A percentile compares a stretch with the other conserved stretches of the same genome.
Conservation (phyloP, 2,888 invertebrate genomes). For the Erebia aethiops region DNA sequence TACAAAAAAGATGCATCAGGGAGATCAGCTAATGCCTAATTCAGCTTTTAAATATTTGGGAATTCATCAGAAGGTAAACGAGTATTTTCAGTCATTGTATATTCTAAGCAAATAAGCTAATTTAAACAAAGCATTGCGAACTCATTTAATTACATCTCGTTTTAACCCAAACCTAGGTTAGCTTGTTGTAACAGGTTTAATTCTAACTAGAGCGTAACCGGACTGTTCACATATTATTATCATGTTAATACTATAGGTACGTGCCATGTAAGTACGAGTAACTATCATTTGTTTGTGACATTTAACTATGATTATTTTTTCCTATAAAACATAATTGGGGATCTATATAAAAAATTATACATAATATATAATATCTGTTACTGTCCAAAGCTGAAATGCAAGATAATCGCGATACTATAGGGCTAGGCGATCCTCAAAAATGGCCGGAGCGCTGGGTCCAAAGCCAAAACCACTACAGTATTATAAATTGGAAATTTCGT, state of each 20-base stretch:
- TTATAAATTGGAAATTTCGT: too few species aligned
- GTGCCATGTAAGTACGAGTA: constrained; percentile 22
- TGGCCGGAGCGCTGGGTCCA: too few species aligned
- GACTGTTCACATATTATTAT: not conserved
- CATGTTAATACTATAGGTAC: too few species aligned
- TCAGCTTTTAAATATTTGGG: not conserved
- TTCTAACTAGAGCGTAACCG: constrained; percentile 52
- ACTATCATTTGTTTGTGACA: not conserved
- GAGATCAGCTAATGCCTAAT: not conserved
- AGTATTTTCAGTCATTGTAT: not conserved
- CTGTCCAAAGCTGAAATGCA: too few species aligned
- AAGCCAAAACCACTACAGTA: too few species aligned
- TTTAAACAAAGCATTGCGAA: not conserved
- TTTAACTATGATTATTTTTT: not conserved
- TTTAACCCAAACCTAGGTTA: constrained; percentile 37
- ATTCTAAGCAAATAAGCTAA: not conserved
- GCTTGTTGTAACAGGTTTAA: constrained; percentile 48
- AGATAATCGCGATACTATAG: too few species aligned
- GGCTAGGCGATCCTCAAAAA: too few species aligned
- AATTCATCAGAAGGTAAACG: not conserved
- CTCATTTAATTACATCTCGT: constrained; percentile 9
- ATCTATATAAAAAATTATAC: too few species aligned
- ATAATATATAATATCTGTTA: too few species aligned
- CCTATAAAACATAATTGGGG: too few species aligned
- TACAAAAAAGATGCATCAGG: too few species aligned